Evolutionary conservation across 2,113 vertebrate genomes (phyloP).

Genomic region (Heliornis fulica): DNA sequence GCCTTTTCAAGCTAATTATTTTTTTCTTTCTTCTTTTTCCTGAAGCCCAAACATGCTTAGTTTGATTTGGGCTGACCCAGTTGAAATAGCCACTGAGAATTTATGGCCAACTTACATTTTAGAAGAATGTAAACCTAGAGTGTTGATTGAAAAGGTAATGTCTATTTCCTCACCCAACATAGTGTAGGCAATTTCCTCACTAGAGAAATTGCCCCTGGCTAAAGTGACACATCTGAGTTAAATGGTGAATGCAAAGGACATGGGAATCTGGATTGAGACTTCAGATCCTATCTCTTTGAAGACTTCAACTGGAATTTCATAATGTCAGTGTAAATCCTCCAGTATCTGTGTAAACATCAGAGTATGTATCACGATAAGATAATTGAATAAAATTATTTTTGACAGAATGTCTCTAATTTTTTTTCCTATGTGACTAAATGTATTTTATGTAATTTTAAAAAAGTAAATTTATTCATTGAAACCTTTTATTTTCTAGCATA

Average conservation of each 20-base stretch:
- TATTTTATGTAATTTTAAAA: not conserved
- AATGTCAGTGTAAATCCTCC: not conserved
- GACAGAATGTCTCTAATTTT: not conserved
- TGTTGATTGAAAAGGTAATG: not conserved
- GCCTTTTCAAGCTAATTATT: not conserved
- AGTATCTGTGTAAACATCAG: not conserved
- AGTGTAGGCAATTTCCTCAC: not conserved
- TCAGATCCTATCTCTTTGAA: not conserved
- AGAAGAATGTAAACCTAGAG: not conserved
- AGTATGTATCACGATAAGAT: not conserved
- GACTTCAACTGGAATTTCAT: not conserved
- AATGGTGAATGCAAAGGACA: not conserved
- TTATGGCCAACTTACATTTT: not conserved
- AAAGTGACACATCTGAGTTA: not conserved
- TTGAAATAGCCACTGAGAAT: not conserved
- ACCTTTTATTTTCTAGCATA: not conserved
- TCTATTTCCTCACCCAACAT: not conserved
- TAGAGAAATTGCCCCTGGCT: not conserved
- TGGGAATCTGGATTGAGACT: not conserved
- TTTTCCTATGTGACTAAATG: not conserved
- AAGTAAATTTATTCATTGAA: not conserved
- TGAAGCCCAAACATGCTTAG: not conserved
- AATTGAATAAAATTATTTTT: not conserved
- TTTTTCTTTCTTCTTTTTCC: accelerated
- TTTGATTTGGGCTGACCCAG: not conserved